Percentiles rank a stretch among this genome's conserved stretches.
These are phyloP conservation scores for Tethea ocularis DNA, from an alignment of 2,888 invertebrate genomes.

Conservation along the genomic window DNA sequence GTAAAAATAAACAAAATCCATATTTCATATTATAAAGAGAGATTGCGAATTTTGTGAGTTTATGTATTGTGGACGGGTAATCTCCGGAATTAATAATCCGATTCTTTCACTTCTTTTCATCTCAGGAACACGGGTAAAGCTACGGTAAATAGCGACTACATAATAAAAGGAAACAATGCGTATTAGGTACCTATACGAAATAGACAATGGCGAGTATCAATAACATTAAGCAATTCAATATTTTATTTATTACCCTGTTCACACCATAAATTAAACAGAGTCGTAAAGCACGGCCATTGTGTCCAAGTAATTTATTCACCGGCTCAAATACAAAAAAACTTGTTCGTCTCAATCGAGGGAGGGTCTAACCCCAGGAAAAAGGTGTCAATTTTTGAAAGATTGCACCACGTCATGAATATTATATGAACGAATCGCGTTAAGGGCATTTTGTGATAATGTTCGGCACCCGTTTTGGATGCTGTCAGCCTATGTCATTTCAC, in stretches of 20 bases:
- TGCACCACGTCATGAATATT: conserved; percentile 82
- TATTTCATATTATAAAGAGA: too few species aligned
- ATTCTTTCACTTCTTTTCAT: too few species aligned
- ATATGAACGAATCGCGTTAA: conserved; percentile 82
- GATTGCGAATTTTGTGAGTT: too few species aligned
- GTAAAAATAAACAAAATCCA: too few species aligned
- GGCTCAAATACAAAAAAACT: conserved; percentile 75
- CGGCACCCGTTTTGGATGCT: conserved; percentile 71
- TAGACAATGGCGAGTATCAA: conserved; percentile 5
- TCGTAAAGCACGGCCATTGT: conserved; percentile 59
- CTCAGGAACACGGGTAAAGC: too few species aligned
- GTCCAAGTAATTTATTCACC: conserved; percentile 79
- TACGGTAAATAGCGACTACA: too few species aligned
- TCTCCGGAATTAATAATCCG: too few species aligned
- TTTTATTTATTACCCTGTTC: conserved; percentile 35
- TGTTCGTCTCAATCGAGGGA: conserved; percentile 61
- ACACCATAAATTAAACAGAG: conserved; percentile 56
- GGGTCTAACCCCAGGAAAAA: conserved; percentile 66
- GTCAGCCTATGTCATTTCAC: conserved; percentile 82
- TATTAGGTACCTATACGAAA: not conserved
- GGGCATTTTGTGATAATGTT: conserved; percentile 82
- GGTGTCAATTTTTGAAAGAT: conserved; percentile 84
- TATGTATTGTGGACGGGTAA: too few species aligned
- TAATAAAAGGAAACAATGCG: too few species aligned
- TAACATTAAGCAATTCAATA: conserved; percentile 16